phyloP scores from a whole-genome alignment of 1,140 invertebrate species.

The Marisa cornuarietis region DNA sequence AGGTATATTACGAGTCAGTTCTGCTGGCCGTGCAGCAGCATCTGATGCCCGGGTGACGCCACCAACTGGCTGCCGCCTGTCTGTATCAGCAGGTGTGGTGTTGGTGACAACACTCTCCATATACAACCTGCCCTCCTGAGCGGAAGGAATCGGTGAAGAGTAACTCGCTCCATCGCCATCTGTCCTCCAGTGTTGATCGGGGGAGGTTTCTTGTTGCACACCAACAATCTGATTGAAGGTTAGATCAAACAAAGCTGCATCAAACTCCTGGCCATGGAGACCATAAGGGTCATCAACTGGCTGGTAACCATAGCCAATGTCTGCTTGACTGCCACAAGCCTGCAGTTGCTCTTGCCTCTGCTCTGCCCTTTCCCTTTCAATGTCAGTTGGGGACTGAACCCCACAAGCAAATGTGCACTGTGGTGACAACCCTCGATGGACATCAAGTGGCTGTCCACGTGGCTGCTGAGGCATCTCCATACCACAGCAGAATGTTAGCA shows the following conservation, averaged over 20 bases:
- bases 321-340: background rate
- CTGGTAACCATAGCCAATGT: background rate
- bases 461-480: conserved; percentile 11
- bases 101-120: conserved; percentile 11
- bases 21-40: background rate
- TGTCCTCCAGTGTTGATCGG: background rate
- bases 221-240: too few species aligned
- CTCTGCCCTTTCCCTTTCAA: background rate
- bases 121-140: background rate
- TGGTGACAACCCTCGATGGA: conserved; percentile 9
- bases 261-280: background rate
- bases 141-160: background rate
- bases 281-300: background rate
- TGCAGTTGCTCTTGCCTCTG: background rate
- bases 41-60: background rate
- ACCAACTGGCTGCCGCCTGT: background rate
- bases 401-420: background rate
- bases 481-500: conserved; percentile 16
- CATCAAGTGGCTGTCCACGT: conserved; percentile 4
- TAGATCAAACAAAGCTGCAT: background rate
- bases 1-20: too few species aligned
- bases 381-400: background rate
- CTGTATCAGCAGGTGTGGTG: conserved; percentile 1
- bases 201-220: background rate
- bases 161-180: background rate